Base-by-base conservation (phyloP, 2,888 invertebrate species). In the Aspidiotus rigidus region DNA sequence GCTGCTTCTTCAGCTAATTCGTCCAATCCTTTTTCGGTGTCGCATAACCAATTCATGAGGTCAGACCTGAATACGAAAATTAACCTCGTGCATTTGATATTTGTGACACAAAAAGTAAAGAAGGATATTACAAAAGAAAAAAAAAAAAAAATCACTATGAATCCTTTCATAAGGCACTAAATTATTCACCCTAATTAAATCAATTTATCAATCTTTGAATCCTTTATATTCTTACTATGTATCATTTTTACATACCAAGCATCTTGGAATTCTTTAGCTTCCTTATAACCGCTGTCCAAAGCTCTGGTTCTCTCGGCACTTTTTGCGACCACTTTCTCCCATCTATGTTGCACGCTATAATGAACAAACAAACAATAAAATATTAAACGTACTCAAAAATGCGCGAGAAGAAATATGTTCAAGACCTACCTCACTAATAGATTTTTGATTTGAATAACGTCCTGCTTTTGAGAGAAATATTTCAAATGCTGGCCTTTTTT, bases 401-500 rank as follows among this genome's bases (percentile, higher is more conserved):
- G 10, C 9, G 17, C 13, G 10, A 56, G n/a, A 10, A 2, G 1
- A 5, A 11, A 56, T 6, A n/a, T 13, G 49, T 49, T 1, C 28
- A 28, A 28, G 5, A 5, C 16, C 1, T 10, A 75, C 75, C 74
- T 94, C 44, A 97, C 91, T 69, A 99, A 83, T 71, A 98, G 82
- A 80, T 99, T 99, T 82, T 98, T 99, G 77, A 99, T 98, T 40
- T 98, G 84, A 75, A 98, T 97, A 0, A 97, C 96, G 78, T 99
- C 99, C 77, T 98, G 98, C 79, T 98, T 99, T 81, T 99, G 98
- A 76, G 95, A 95, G 83, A 97, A 97, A 81, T 98, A 97, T 78
- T 98, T 98, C 69, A 99, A 83, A 77, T 97, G 96, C 0, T 96
- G 96, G 73, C 97, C 98, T 79, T 94, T 94, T 81, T 96, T 96